phyloP scores from a whole-genome alignment of 1,140 invertebrate genomes.

The Lordiphosa stackelbergi region DNA sequence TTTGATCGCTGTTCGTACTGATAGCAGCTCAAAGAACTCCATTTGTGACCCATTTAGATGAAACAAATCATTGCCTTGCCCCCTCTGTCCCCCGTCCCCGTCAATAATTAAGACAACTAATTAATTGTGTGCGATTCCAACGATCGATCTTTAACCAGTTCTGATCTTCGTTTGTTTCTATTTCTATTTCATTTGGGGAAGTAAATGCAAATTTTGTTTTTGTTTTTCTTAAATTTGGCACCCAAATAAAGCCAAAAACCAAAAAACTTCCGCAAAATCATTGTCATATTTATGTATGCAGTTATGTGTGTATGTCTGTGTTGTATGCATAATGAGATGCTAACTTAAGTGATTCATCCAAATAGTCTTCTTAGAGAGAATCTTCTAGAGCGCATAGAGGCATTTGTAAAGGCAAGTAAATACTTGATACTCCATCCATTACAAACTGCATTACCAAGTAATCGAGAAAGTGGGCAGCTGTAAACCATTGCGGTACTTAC shows the following conservation, averaged over 20 bases:
- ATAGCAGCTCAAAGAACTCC: slow-evolving; percentile 3
- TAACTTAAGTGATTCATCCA: no score
- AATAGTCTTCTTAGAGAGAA: no score
- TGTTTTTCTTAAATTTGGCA: slow-evolving; percentile 34
- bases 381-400: no score
- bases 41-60: slow-evolving; percentile 23
- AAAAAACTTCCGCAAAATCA: slow-evolving; percentile 56
- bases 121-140: background rate
- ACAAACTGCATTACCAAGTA: no score
- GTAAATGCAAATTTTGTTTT: slow-evolving; percentile 64
- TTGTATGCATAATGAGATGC: no score
- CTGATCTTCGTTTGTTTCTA: slow-evolving; percentile 13
- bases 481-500: no score
- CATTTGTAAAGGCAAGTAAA: no score
- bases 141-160: slow-evolving; percentile 5
- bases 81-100: no score
- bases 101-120: slow-evolving; percentile 9
- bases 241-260: slow-evolving; percentile 11
- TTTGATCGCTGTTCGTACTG: slow-evolving; percentile 2
- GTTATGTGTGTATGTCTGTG: no score
- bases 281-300: slow-evolving; percentile 19
- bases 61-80: no score
- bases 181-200: slow-evolving; percentile 42
- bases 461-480: no score
- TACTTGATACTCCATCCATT: no score